phyloP scores from a whole-genome alignment of 2,797 vertebrate genomes.

The Platalea minor region DNA sequence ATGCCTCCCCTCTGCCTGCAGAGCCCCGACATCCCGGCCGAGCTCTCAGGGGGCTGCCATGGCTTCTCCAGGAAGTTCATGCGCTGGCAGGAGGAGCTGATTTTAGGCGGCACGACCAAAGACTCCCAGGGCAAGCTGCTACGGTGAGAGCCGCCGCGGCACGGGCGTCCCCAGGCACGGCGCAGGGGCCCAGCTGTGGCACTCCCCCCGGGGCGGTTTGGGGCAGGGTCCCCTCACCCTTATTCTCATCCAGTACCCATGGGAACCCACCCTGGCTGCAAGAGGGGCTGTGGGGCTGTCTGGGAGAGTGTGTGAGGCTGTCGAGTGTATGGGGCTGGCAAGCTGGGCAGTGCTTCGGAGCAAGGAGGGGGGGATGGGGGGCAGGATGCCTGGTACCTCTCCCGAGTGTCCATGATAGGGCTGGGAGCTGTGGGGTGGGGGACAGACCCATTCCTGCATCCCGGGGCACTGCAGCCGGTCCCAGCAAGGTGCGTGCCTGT shows the following conservation, averaged over 20 bases:
- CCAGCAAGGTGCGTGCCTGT: not conserved
- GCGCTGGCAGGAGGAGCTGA: constrained; percentile 98
- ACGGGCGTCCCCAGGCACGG: not conserved
- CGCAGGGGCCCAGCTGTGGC: not conserved
- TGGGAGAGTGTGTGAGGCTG: not conserved
- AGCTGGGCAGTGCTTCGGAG: not conserved
- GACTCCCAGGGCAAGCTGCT: constrained; percentile 84
- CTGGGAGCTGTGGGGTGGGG: not conserved
- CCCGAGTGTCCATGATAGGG: not conserved
- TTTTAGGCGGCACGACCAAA: constrained; percentile 89
- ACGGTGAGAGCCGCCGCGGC: constrained; percentile 77
- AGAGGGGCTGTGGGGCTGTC: not conserved
- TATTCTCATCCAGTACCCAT: not conserved
- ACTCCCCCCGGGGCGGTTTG: not conserved
- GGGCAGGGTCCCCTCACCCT: not conserved
- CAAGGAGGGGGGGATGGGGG: not conserved
- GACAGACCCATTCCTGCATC: not conserved
- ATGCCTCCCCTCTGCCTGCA: constrained; percentile 23
- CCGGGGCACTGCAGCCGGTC: not conserved
- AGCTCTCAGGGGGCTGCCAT: constrained; percentile 91
- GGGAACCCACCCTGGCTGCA: not conserved
- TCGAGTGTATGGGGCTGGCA: not conserved
- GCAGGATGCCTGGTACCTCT: not conserved
- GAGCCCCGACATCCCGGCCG: constrained; percentile 84
- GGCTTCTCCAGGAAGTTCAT: constrained; percentile 98